These are phyloP conservation scores for Nemurella pictetii DNA, from an alignment of 2,888 invertebrate genomes.

Conservation along the genomic window DNA sequence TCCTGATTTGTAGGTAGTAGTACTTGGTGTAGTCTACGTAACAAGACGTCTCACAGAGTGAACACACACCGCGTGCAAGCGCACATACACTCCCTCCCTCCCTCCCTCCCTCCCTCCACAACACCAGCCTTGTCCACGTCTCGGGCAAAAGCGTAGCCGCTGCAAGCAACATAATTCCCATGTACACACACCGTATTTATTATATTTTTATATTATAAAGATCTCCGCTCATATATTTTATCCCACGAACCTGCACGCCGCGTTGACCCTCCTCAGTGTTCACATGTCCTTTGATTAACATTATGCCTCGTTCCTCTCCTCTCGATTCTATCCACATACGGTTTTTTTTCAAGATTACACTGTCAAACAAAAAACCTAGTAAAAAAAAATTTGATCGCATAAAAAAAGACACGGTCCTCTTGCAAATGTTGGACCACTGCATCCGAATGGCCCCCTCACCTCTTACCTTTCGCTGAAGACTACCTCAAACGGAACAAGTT, in stretches of 20 bases:
- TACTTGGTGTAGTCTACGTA: neutral
- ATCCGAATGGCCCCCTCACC: neutral
- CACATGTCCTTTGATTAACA: conserved; percentile 7
- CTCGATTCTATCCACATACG: conserved; percentile 13
- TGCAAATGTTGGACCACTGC: conserved; percentile 26
- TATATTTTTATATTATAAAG: conserved; percentile 15
- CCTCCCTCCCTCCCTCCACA: neutral
- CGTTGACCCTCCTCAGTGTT: neutral
- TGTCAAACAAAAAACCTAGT: conserved; percentile 23
- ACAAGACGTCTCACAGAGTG: neutral
- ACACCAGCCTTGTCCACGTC: neutral
- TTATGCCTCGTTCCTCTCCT: neutral
- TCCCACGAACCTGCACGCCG: neutral
- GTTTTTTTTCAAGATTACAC: conserved; percentile 21
- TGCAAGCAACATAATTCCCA: neutral
- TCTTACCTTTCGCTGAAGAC: neutral
- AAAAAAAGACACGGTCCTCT: neutral
- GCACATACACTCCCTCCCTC: neutral
- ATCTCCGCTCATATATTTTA: neutral
- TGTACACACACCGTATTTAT: conserved; percentile 21
- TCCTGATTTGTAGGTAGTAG: neutral
- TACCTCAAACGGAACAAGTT: conserved; percentile 13
- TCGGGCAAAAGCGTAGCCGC: neutral
- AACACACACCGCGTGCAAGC: neutral
- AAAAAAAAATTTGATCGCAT: conserved; percentile 31